These are phyloP conservation scores for Tachysurus fulvidraco DNA, from an alignment of 2,113 vertebrate species.

Conservation along the genomic window DNA sequence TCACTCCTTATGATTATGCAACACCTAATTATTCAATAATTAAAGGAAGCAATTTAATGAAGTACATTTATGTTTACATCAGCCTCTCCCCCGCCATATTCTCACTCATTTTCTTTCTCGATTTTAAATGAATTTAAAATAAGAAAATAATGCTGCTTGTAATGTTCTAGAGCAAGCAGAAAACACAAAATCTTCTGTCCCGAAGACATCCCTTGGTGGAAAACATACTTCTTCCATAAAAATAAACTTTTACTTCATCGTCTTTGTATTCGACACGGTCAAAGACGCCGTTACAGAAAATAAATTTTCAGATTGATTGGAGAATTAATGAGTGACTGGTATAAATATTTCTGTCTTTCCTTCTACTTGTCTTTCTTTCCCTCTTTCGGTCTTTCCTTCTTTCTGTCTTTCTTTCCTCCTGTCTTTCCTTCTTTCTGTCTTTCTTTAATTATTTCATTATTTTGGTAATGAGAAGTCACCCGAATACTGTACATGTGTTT, in stretches of 20 bases:
- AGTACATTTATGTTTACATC: too few species aligned
- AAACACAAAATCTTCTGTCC: background rate
- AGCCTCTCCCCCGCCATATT: background rate
- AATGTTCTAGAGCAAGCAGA: background rate
- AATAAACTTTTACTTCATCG: background rate
- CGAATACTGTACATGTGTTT: conserved; percentile 60
- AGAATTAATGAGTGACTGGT: background rate
- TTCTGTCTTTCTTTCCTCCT: too few species aligned
- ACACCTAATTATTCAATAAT: too few species aligned
- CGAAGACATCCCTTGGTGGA: background rate
- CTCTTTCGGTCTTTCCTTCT: too few species aligned
- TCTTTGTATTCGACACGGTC: background rate
- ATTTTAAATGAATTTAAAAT: background rate
- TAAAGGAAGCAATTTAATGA: too few species aligned
- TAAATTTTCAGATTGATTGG: background rate
- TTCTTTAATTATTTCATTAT: background rate
- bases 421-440: background rate
- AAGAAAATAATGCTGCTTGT: background rate
- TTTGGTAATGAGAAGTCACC: conserved; percentile 55
- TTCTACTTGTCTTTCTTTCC: too few species aligned
- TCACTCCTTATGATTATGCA: too few species aligned
- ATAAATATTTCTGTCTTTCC: too few species aligned
- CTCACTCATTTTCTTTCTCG: too few species aligned
- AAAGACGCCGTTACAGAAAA: background rate
- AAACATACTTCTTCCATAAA: background rate